Evolutionary conservation across 2,797 vertebrate genomes (phyloP).

Genomic region (Pitangus sulphuratus): DNA sequence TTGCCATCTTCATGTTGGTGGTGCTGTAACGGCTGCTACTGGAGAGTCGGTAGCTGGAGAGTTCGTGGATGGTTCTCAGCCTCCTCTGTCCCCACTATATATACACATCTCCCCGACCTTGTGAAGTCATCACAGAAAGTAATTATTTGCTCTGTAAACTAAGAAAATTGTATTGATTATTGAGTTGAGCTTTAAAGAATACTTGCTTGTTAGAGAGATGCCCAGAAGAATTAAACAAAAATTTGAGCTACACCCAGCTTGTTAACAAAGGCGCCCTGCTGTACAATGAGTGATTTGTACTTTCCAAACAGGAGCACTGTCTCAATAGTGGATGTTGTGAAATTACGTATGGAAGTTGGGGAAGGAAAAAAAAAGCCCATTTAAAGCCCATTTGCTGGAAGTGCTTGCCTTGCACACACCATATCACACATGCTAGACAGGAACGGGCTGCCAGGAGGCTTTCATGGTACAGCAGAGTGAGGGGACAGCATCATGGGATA

Average conservation of each 20-base stretch:
- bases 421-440: neutral
- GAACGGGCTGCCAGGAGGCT: neutral
- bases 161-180: slow-evolving; percentile 59
- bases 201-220: slow-evolving; percentile 57
- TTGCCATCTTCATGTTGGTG: neutral
- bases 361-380: neutral
- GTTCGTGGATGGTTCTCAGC: neutral
- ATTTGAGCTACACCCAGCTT: slow-evolving; percentile 48
- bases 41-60: neutral
- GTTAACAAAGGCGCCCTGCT: slow-evolving; percentile 49
- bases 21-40: neutral
- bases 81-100: neutral
- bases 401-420: neutral
- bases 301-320: slow-evolving; percentile 47
- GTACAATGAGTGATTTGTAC: slow-evolving; percentile 54
- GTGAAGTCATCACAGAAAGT: slow-evolving; percentile 38
- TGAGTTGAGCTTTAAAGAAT: slow-evolving; percentile 18
- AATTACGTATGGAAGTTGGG: slow-evolving; percentile 13
- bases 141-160: slow-evolving; percentile 64
- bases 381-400: neutral
- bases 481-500: neutral
- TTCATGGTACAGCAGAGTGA: neutral
- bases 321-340: slow-evolving; percentile 44
- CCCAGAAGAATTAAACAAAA: slow-evolving; percentile 58
- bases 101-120: neutral